phyloP scores from a whole-genome alignment of 2,888 invertebrate species.

The Patella caerulea region DNA sequence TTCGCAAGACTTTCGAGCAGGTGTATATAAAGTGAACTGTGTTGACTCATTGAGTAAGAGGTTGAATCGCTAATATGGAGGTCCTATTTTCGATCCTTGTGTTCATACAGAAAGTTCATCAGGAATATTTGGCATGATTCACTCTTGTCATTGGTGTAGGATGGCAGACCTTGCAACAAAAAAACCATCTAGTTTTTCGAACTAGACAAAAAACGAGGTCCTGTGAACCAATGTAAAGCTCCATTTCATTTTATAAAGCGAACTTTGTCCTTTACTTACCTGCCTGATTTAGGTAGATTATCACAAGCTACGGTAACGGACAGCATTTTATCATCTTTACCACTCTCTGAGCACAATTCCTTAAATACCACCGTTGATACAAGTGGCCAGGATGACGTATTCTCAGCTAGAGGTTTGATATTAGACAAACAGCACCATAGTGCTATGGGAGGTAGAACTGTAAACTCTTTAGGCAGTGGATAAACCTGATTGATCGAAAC shows the following conservation, averaged over 20 bases:
- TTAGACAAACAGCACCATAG: slow-evolving; percentile 86
- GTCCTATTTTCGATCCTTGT: no score
- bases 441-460: slow-evolving; percentile 83
- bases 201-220: no score
- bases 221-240: no score
- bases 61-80: no score
- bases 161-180: no score
- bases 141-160: no score
- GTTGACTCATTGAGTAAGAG: no score
- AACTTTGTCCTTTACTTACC: background rate
- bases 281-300: background rate
- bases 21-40: no score
- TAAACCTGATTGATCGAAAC: slow-evolving; percentile 79
- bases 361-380: background rate
- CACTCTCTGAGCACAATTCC: background rate
- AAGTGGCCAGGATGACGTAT: background rate
- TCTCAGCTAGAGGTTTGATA: slow-evolving; percentile 39
- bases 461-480: slow-evolving; percentile 81
- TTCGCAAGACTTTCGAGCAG: no score
- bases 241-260: background rate
- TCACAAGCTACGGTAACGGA: slow-evolving; percentile 1
- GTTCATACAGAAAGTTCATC: no score
- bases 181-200: no score
- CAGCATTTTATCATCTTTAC: background rate
- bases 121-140: no score